Conservation (phyloP, 2,113 vertebrate species). For the Holacanthus passer region DNA sequence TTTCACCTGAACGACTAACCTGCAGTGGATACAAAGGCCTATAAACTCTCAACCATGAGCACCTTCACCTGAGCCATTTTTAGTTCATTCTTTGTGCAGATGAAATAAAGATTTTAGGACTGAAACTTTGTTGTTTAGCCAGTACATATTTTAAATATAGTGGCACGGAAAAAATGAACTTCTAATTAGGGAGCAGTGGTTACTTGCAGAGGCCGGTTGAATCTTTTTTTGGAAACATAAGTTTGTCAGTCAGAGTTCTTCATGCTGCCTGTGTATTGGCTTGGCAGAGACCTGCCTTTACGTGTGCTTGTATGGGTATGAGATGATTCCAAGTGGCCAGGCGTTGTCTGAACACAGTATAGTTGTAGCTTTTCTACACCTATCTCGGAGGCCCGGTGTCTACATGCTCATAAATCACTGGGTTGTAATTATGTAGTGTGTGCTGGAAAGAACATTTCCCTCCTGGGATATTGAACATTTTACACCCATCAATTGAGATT, state of each 20-base stretch:
- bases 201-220: conserved; percentile 2
- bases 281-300: conserved; percentile 3
- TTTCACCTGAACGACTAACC: neutral
- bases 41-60: neutral
- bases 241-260: conserved; percentile 4
- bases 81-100: conserved; percentile 1
- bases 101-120: neutral
- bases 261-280: neutral
- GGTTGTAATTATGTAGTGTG: conserved; percentile 39
- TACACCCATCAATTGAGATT: conserved; percentile 36
- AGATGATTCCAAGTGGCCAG: conserved; percentile 6
- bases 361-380: neutral
- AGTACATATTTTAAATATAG: neutral
- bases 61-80: neutral
- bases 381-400: conserved; percentile 5
- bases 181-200: conserved; percentile 1
- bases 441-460: neutral
- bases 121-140: neutral
- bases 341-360: neutral
- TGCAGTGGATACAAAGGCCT: neutral
- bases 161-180: neutral
- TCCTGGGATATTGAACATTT: conserved; percentile 26
- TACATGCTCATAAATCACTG: conserved; percentile 18
- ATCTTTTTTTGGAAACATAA: conserved; percentile 19
- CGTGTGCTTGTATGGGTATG: neutral